Conservation (phyloP, 2,113 vertebrate genomes). For the Noturus placidus region DNA sequence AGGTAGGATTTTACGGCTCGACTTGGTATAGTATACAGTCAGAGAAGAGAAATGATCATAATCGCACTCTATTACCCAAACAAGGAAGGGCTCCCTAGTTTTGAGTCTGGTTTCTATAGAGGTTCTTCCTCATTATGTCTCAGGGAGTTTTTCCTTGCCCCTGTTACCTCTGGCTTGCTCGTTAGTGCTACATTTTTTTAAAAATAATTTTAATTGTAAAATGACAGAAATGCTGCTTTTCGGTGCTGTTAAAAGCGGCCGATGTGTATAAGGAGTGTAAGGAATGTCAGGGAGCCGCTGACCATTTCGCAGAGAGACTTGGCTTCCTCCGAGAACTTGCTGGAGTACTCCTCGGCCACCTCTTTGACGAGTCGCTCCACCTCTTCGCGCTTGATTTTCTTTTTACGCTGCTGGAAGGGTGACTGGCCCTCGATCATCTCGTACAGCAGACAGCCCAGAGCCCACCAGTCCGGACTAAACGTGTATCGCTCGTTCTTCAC, state of each 20-base stretch:
- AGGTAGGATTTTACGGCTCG: not conserved
- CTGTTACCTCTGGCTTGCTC: too few species aligned
- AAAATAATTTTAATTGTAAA: too few species aligned
- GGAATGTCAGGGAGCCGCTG: conserved; percentile 35
- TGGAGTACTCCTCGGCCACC: conserved; percentile 87
- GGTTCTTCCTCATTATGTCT: not conserved
- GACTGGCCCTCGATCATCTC: conserved; percentile 99
- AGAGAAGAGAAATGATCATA: not conserved
- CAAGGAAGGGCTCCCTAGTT: not conserved
- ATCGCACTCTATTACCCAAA: not conserved
- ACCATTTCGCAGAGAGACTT: conserved; percentile 89
- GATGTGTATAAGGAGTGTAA: not conserved
- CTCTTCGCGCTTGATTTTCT: conserved; percentile 95
- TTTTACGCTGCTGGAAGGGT: conserved; percentile 95
- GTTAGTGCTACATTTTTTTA: too few species aligned
- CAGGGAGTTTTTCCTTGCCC: not conserved
- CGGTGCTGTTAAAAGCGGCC: not conserved
- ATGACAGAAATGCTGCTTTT: too few species aligned
- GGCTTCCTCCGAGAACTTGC: conserved; percentile 84
- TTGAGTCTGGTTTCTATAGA: not conserved
- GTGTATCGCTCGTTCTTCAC: conserved; percentile 94
- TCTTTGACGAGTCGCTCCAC: conserved; percentile 92
- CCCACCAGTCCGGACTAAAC: conserved; percentile 97
- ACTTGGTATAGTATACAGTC: not conserved
- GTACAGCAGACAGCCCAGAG: conserved; percentile 90